A percentile compares a stretch with the other conserved stretches of the same genome.
These are phyloP conservation scores for Phortica okadai DNA, from an alignment of 2,888 invertebrate genomes.

Conservation along the genomic window DNA sequence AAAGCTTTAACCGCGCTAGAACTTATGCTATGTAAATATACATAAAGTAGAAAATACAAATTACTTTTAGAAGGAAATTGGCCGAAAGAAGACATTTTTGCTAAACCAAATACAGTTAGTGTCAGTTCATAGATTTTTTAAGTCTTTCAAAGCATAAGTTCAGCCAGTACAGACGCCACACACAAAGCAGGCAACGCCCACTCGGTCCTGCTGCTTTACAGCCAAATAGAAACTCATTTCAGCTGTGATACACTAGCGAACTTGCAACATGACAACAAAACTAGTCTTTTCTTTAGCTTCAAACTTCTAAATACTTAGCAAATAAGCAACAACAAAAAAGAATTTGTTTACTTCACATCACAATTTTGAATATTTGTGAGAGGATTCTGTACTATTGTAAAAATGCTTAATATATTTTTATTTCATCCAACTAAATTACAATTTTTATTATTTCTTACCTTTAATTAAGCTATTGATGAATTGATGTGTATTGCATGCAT, in stretches of 20 bases:
- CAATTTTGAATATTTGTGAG: slow-evolving; percentile 66
- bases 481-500: slow-evolving; percentile 44
- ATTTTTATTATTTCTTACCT: slow-evolving; percentile 4
- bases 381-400: slow-evolving; percentile 68
- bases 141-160: too few relatives aligned
- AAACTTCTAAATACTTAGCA: background rate
- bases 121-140: too few relatives aligned
- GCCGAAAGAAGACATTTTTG: too few relatives aligned
- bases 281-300: slow-evolving; percentile 28
- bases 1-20: too few relatives aligned
- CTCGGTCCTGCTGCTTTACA: background rate
- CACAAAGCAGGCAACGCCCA: too few relatives aligned
- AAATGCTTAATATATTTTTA: slow-evolving; percentile 48
- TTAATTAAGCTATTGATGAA: slow-evolving; percentile 28
- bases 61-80: too few relatives aligned
- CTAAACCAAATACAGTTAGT: too few relatives aligned
- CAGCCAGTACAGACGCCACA: too few relatives aligned
- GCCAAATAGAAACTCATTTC: background rate
- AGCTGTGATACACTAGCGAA: slow-evolving; percentile 12
- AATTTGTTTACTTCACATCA: slow-evolving; percentile 60
- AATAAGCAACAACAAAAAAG: slow-evolving; percentile 32
- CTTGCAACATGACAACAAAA: slow-evolving; percentile 38
- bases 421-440: slow-evolving; percentile 26
- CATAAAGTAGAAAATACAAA: too few relatives aligned
- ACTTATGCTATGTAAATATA: too few relatives aligned